Conservation (phyloP, 2,113 vertebrate genomes). For the Brachionichthys hirsutus region DNA sequence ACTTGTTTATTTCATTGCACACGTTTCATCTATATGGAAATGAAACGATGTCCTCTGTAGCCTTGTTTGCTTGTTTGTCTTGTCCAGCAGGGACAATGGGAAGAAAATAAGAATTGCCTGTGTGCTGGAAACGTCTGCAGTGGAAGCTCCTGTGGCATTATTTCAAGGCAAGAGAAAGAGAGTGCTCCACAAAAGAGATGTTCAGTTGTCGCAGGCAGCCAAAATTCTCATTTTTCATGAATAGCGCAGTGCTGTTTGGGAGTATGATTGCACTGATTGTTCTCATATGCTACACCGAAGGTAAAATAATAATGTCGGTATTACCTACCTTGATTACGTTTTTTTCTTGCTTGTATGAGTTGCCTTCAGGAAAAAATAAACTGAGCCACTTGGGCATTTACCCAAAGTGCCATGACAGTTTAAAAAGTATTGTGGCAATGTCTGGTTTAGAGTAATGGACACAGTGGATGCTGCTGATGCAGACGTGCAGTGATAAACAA, state of each 20-base stretch:
- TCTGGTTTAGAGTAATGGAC: background rate
- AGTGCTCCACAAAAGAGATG: conserved; percentile 46
- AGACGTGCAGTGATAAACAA: background rate
- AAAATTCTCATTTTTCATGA: conserved; percentile 52
- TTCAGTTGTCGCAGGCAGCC: conserved; percentile 45
- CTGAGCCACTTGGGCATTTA: background rate
- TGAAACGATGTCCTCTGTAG: conserved; percentile 64
- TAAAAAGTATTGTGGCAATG: no score
- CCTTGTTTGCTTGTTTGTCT: conserved; percentile 73
- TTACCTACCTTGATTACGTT: conserved; percentile 2
- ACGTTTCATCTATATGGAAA: conserved; percentile 80
- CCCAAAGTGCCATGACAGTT: no score
- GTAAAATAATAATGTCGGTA: conserved; percentile 12
- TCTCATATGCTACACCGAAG: conserved; percentile 23
- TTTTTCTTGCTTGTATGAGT: no score
- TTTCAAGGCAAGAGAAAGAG: conserved; percentile 49
- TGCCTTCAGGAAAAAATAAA: background rate
- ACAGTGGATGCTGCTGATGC: background rate
- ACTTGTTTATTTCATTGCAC: conserved; percentile 72
- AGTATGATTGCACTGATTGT: conserved; percentile 36
- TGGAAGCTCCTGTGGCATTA: conserved; percentile 51
- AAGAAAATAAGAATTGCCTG: conserved; percentile 67
- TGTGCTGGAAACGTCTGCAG: conserved; percentile 58
- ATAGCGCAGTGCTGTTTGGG: conserved; percentile 25
- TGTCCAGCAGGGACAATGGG: conserved; percentile 64